Percentiles rank a stretch among this genome's conserved stretches.
Evolutionary conservation across 2,888 invertebrate genomes (phyloP).

Genomic region (Melinaea menophilus): DNA sequence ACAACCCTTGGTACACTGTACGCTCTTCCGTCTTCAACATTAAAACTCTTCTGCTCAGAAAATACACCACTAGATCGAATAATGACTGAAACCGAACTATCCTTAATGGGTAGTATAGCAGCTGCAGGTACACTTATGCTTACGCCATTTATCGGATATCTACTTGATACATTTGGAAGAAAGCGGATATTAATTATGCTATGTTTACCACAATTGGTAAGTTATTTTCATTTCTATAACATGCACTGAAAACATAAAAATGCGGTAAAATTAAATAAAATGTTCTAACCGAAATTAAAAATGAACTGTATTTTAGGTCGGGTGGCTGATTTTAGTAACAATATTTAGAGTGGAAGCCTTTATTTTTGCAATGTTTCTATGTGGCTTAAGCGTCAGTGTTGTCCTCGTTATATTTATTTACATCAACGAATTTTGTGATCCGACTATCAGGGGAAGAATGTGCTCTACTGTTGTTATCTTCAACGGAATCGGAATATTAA

Average conservation of each 20-base stretch:
- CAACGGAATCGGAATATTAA: conserved; percentile 34
- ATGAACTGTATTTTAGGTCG: conserved; percentile 38
- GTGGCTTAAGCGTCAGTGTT: conserved; percentile 46
- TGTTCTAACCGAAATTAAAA: not conserved
- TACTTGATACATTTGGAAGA: not conserved
- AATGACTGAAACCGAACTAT: conserved; percentile 50
- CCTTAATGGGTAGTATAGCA: conserved; percentile 53
- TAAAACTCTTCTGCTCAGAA: conserved; percentile 49
- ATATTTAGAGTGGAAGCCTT: conserved; percentile 47
- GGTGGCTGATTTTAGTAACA: conserved; percentile 47
- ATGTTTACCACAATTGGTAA: conserved; percentile 38
- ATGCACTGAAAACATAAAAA: not conserved
- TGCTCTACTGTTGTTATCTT: conserved; percentile 32
- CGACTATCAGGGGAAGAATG: conserved; percentile 35
- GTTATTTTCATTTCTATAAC: conserved; percentile 17
- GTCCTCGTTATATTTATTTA: conserved; percentile 43
- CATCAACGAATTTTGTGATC: conserved; percentile 36
- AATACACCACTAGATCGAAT: conserved; percentile 56
- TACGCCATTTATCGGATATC: conserved; percentile 36
- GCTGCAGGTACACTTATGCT: conserved; percentile 50
- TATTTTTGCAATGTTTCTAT: conserved; percentile 45
- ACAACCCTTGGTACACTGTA: conserved; percentile 50
- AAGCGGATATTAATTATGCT: conserved; percentile 35
- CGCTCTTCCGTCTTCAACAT: conserved; percentile 58
- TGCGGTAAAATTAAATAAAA: no score